These are phyloP conservation scores for Papio anubis DNA, from an alignment of 2,113 vertebrate genomes.

Conservation along the genomic window DNA sequence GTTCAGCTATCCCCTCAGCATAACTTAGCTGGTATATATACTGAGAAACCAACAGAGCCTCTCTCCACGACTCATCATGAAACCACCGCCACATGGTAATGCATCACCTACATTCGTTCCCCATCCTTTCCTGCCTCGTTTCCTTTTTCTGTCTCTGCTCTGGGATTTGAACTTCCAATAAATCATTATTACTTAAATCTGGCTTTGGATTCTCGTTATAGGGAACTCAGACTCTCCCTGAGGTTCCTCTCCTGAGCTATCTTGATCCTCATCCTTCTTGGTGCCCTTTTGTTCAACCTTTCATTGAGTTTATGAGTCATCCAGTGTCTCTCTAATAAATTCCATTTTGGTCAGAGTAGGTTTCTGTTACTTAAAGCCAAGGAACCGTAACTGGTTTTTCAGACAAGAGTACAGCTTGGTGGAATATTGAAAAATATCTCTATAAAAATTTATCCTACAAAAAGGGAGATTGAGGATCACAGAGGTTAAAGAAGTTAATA, in stretches of 20 bases:
- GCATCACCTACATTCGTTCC: background rate
- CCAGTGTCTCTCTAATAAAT: constrained; percentile 1
- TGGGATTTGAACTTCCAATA: background rate
- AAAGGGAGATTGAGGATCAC: background rate
- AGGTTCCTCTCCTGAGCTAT: background rate
- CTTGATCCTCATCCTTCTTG: background rate
- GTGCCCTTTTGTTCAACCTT: background rate
- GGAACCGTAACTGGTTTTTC: background rate
- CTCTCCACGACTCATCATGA: background rate
- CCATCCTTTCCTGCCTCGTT: background rate
- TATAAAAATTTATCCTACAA: background rate
- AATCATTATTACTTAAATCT: background rate
- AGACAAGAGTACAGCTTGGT: background rate
- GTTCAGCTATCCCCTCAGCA: background rate
- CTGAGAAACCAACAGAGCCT: background rate
- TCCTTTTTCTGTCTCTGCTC: background rate
- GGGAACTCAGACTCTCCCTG: background rate
- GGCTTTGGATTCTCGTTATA: background rate
- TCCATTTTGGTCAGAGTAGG: background rate
- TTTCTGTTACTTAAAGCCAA: background rate
- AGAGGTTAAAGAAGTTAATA: background rate
- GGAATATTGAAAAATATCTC: background rate
- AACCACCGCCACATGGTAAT: background rate
- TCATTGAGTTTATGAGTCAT: background rate
- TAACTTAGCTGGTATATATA: background rate